Conservation (phyloP, 2,888 invertebrate species). For the Melanophora roralis region DNA sequence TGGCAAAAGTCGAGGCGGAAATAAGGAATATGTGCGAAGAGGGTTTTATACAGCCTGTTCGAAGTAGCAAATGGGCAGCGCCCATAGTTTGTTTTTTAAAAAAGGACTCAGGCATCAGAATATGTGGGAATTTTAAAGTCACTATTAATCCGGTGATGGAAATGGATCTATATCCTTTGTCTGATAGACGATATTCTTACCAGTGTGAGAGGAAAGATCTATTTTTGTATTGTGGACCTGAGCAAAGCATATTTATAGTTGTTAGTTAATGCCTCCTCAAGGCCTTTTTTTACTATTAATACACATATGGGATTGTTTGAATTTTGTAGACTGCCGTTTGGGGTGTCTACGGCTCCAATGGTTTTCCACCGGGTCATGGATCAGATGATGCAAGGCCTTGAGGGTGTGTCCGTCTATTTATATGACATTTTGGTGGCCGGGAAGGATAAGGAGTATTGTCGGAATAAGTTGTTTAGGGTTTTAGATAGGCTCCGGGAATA, state of each 20-base stretch:
- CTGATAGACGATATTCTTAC: conserved; percentile 43
- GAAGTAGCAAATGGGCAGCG: conserved; percentile 45
- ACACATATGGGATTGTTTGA: conserved; percentile 60
- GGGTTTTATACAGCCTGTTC: conserved; percentile 49
- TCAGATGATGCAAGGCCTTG: conserved; percentile 28
- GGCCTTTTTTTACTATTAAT: conserved; percentile 67
- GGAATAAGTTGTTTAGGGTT: conserved; percentile 10
- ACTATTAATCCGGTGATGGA: conserved; percentile 44
- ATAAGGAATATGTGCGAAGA: conserved; percentile 29
- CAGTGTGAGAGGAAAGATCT: conserved; percentile 57
- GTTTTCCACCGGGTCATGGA: conserved; percentile 47
- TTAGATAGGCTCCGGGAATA: conserved; percentile 33
- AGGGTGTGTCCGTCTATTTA: conserved; percentile 35
- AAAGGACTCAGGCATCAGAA: conserved; percentile 41
- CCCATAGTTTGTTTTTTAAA: conserved; percentile 50
- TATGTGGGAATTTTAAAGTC: conserved; percentile 56
- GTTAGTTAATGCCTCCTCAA: conserved; percentile 53
- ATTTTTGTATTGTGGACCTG: conserved; percentile 55
- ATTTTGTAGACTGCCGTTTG: conserved; percentile 29
- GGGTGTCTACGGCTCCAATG: conserved; percentile 44
- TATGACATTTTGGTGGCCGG: conserved; percentile 47
- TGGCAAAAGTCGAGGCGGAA: conserved; percentile 31
- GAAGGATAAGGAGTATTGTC: conserved; percentile 19
- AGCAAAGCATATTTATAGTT: conserved; percentile 58
- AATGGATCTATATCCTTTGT: conserved; percentile 42